Conservation (phyloP, 2,888 invertebrate species). For the Drosophila neonasuta region DNA sequence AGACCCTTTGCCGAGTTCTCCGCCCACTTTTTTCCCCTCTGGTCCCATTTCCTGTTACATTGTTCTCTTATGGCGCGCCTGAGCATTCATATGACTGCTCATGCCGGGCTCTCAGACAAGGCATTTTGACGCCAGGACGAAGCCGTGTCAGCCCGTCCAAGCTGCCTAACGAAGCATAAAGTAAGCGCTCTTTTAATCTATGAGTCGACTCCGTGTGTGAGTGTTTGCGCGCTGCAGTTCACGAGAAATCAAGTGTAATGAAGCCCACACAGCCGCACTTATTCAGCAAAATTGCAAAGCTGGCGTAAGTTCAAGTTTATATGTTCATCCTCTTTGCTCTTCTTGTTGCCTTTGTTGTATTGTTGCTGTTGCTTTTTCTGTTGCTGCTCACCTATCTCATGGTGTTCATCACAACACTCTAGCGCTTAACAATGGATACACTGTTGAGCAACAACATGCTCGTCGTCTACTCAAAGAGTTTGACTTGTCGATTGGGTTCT, state of each 20-base stretch:
- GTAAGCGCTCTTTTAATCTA: constrained; percentile 53
- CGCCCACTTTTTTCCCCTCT: neutral
- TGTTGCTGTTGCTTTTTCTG: constrained; percentile 9
- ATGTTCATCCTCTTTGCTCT: constrained; percentile 21
- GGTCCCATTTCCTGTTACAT: constrained; percentile 22
- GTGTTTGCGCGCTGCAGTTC: constrained; percentile 32
- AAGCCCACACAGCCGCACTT: constrained; percentile 49
- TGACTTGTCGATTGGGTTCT: constrained; percentile 37
- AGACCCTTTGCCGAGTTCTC: constrained; percentile 4
- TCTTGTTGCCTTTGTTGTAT: constrained; percentile 2
- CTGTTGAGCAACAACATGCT: constrained; percentile 31
- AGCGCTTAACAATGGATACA: constrained; percentile 52
- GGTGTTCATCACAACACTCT: constrained; percentile 37
- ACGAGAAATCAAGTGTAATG: constrained; percentile 73
- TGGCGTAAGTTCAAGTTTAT: constrained; percentile 51
- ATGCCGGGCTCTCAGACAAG: constrained; percentile 39
- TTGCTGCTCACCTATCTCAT: constrained; percentile 10
- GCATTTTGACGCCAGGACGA: constrained; percentile 67
- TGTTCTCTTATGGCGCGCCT: constrained; percentile 45
- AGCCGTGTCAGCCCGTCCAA: constrained; percentile 44
- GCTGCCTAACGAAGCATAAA: constrained; percentile 66
- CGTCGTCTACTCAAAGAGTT: constrained; percentile 17
- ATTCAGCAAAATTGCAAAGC: constrained; percentile 52
- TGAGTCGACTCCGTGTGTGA: constrained; percentile 6
- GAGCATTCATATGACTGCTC: constrained; percentile 63